These are phyloP conservation scores for Lanistes nyassanus DNA, from an alignment of 1,140 invertebrate genomes.

Conservation along the genomic window DNA sequence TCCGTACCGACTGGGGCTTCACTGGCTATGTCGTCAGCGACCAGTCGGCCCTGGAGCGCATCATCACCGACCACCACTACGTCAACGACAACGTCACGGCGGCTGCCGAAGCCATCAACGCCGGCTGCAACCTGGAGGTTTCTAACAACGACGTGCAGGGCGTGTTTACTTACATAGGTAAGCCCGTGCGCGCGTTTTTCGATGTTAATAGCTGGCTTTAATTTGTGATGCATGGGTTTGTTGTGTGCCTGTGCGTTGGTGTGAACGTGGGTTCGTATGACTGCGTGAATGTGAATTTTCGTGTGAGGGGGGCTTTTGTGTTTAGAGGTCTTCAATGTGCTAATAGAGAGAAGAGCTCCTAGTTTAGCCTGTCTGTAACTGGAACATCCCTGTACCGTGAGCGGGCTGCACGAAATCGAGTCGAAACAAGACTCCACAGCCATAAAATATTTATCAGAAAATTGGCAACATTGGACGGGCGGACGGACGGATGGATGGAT, in stretches of 20 bases:
- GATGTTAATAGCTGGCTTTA: background rate
- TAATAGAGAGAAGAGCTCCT: no score
- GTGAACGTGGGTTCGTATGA: background rate
- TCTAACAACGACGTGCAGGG: slow-evolving; percentile 14
- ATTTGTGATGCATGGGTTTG: background rate
- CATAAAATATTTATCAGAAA: background rate
- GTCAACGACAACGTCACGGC: slow-evolving; percentile 34
- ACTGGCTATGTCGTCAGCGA: slow-evolving; percentile 63
- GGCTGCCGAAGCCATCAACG: slow-evolving; percentile 37
- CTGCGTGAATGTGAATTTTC: background rate
- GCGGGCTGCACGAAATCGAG: no score
- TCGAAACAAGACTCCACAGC: background rate
- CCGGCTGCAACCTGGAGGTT: slow-evolving; percentile 27
- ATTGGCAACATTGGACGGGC: no score
- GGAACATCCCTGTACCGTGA: no score
- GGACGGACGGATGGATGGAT: no score
- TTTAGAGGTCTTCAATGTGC: no score
- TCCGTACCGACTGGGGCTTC: slow-evolving; percentile 58
- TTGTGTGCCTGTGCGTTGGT: background rate
- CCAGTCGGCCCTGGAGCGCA: slow-evolving; percentile 53
- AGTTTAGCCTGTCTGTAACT: no score
- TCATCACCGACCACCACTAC: slow-evolving; percentile 47
- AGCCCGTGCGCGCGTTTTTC: background rate
- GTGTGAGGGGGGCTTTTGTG: no score
- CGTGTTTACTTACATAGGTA: slow-evolving; percentile 34